Evolutionary conservation across 2,113 vertebrate species (phyloP).

Genomic region (Lepus timidus): DNA sequence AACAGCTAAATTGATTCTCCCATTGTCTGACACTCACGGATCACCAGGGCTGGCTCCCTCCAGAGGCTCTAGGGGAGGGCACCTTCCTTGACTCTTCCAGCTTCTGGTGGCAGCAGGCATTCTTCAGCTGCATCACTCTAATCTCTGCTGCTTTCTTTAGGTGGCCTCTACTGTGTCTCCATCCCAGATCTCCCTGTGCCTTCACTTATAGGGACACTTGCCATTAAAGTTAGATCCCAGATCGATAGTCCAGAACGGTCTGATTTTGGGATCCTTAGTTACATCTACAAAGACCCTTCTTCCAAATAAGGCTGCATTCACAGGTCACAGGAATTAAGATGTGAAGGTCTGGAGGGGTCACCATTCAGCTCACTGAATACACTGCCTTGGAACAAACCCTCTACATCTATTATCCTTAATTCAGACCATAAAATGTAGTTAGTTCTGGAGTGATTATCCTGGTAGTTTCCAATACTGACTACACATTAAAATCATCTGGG

Average conservation of each 20-base stretch:
- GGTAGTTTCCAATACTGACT: background rate
- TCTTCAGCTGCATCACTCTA: background rate
- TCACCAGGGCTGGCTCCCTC: background rate
- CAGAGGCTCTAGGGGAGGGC: background rate
- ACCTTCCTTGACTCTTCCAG: background rate
- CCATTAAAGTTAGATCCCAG: background rate
- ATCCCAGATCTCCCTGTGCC: background rate
- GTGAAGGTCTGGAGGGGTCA: background rate
- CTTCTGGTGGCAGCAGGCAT: background rate
- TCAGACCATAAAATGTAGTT: conserved; percentile 11
- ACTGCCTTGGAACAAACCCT: background rate
- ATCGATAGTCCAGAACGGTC: background rate
- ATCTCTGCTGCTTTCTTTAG: background rate
- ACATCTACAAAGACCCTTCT: too few species aligned
- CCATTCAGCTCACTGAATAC: background rate
- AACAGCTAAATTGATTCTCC: background rate
- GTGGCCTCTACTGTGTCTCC: background rate
- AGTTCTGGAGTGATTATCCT: background rate
- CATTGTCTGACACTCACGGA: background rate
- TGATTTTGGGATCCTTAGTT: background rate
- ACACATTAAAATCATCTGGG: background rate
- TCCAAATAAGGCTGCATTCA: background rate
- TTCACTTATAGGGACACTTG: background rate
- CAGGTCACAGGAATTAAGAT: background rate
- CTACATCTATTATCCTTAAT: background rate